A percentile compares a stretch with the other conserved stretches of the same genome.
Conservation (phyloP, 2,888 invertebrate species). For the Zootermopsis nevadensis region DNA sequence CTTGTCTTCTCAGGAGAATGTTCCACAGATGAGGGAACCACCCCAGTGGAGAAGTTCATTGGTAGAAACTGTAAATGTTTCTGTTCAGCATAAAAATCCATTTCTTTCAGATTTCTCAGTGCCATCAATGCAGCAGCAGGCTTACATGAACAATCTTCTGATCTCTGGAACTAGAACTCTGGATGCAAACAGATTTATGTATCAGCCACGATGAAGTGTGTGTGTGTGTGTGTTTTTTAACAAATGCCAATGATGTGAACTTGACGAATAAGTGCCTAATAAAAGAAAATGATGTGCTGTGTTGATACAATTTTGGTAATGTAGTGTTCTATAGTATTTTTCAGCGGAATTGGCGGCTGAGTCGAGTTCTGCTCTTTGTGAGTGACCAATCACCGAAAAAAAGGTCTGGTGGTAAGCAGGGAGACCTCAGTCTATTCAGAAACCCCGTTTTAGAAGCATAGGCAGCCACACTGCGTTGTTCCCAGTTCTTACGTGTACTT, state of each 20-base stretch:
- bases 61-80: background rate
- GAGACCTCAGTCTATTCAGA: no score
- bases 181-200: conserved; percentile 47
- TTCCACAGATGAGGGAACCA: background rate
- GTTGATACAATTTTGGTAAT: no score
- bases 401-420: no score
- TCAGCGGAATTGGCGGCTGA: no score
- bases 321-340: no score
- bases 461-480: no score
- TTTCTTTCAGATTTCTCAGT: conserved; percentile 7
- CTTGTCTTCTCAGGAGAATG: background rate
- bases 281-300: background rate
- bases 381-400: no score
- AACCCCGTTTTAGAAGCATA: no score
- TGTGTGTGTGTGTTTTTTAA: background rate
- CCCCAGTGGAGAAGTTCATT: background rate
- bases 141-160: conserved; percentile 47
- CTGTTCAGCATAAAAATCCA: conserved; percentile 5
- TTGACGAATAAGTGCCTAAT: background rate
- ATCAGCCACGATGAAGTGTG: conserved; percentile 46
- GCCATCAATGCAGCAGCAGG: conserved; percentile 7
- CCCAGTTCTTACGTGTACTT: no score
- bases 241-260: background rate
- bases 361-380: no score
- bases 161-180: conserved; percentile 48